Evolutionary conservation across 2,888 invertebrate species (phyloP), one percentile per base, ranked within the genome.

Genomic region (Machimus atricapillus): DNA sequence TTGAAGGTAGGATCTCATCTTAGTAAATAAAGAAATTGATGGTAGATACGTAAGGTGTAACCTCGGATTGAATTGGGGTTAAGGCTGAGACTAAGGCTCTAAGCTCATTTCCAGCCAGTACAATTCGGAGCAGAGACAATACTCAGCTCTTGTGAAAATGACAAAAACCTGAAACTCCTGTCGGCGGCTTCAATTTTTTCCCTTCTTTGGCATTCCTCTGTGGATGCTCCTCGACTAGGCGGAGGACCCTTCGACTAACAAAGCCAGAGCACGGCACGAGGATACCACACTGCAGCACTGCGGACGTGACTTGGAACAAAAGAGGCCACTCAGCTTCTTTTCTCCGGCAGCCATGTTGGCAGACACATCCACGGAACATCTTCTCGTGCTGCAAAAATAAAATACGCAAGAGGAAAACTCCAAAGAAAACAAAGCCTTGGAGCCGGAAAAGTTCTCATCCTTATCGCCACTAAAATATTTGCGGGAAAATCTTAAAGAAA

Each of bases 281-380:
- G 31, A 76, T 74, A 87, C 87, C 89, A 88, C 87, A 89, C 88
- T 88, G 89, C 88, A 89, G 86, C 87, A 87, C 6, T 23, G 81
- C 87, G 88, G 87, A 89, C 89, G 89, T 89, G 89, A 89, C 89
- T 87, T 88, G 88, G 89, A 89, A 89, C 89, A 89, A 89, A 89
- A 89, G 89, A 89, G 88, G 89, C 89, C 88, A 89, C 89, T 89
- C 89, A 89, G 40, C 85, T 86, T 89, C 87, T 87, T 89, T 88
- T 88, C 88, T 89, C 87, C 88, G 89, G 89, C 89, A 89, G 89
- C 89, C 88, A 89, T 89, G 89, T 89, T 89, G 89, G 87, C 88
- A 89, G 88, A 88, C 87, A 88, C 77, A 88, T 87, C 86, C 73
- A 46, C 76, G 77, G 43, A 74, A 73, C 74, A 79, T 85, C 85